Conservation (phyloP, 1,140 invertebrate genomes). For the Pectinophora gossypiella region DNA sequence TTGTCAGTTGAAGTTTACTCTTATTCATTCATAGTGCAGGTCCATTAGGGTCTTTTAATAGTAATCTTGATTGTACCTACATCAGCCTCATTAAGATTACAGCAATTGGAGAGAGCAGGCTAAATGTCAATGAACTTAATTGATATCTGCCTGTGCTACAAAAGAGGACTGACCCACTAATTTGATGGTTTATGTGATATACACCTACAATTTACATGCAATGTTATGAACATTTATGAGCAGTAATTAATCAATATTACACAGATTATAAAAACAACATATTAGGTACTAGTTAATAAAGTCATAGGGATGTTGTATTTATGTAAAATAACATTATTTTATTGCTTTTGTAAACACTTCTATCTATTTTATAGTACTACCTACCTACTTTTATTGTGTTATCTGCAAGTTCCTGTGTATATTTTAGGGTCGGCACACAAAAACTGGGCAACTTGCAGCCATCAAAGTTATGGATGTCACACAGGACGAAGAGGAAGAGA, state of each 20-base stretch:
- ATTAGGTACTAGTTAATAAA: too few relatives aligned
- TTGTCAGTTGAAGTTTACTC: too few relatives aligned
- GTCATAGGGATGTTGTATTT: too few relatives aligned
- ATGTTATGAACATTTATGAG: background rate
- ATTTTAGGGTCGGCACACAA: slow-evolving; percentile 97
- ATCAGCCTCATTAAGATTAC: background rate
- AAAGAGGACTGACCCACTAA: background rate
- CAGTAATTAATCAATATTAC: background rate
- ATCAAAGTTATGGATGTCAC: slow-evolving; percentile 99
- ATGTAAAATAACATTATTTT: too few relatives aligned
- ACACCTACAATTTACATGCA: background rate
- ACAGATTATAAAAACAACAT: too few relatives aligned
- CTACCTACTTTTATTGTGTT: too few relatives aligned
- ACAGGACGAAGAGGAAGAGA: slow-evolving; percentile 99
- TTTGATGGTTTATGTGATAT: background rate
- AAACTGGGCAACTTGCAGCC: slow-evolving; percentile 98
- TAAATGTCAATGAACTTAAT: slow-evolving; percentile 5
- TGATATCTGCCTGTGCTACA: slow-evolving; percentile 1
- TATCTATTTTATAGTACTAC: too few relatives aligned
- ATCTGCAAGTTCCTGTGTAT: background rate
- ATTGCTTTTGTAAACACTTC: too few relatives aligned
- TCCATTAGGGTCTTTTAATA: too few relatives aligned
- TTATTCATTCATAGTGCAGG: too few relatives aligned
- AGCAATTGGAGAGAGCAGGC: slow-evolving; percentile 1
- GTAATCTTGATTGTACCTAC: background rate